A percentile compares a stretch with the other conserved stretches of the same genome.
Conservation (phyloP, 2,888 invertebrate species). For the Agrochola litura region DNA sequence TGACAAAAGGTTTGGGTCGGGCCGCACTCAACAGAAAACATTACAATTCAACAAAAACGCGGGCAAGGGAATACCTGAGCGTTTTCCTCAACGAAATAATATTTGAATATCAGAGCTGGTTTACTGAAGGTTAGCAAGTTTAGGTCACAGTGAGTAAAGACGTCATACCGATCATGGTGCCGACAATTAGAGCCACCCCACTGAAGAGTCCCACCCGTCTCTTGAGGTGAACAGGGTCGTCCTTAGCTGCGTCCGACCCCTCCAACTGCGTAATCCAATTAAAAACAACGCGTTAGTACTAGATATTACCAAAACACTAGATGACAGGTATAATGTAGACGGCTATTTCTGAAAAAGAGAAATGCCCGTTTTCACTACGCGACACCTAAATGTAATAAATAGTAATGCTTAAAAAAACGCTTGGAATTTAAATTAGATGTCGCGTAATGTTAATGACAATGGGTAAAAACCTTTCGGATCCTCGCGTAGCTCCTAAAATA, state of each 20-base stretch:
- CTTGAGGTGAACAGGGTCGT: constrained; percentile 99
- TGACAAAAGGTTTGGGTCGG: constrained; percentile 29
- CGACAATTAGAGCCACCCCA: constrained; percentile 99
- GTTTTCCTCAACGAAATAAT: constrained; percentile 36
- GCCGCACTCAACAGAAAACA: constrained; percentile 27
- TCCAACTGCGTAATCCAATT: constrained; percentile 91
- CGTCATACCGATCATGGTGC: constrained; percentile 98
- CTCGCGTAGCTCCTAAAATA: background rate
- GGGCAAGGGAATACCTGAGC: constrained; percentile 2
- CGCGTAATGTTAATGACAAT: background rate
- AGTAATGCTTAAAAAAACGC: background rate
- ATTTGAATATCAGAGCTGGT: constrained; percentile 13
- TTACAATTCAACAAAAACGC: constrained; percentile 23
- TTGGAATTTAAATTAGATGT: background rate
- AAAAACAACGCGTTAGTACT: constrained; percentile 33
- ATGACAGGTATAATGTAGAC: background rate
- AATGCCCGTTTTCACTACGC: background rate
- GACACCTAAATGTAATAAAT: background rate
- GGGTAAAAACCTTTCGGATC: background rate
- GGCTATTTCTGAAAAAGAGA: constrained; percentile 1
- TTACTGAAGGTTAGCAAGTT: constrained; percentile 21
- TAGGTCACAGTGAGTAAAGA: constrained; percentile 19
- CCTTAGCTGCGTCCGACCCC: constrained; percentile 98
- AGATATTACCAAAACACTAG: constrained; percentile 11
- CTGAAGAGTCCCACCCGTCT: constrained; percentile 99